Base-by-base conservation (phyloP, 2,113 vertebrate genomes). In the Chelonoidis abingdonii region DNA sequence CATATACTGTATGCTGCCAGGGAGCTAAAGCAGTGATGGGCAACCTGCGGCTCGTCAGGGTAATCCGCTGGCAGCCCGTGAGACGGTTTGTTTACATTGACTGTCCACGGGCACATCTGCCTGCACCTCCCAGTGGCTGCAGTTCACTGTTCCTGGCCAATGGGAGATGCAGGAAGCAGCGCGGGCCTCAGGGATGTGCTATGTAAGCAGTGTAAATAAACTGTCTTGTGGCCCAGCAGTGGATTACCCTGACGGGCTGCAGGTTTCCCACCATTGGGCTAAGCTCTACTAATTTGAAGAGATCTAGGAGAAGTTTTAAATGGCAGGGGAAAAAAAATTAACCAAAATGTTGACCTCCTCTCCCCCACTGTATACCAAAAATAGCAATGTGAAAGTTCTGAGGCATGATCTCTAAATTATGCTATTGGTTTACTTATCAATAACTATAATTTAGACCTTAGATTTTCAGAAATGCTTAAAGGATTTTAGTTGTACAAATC, bases 381-480 rank as follows among this genome's bases (percentile, higher is more conserved):
- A 57, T 85, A 89, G 85, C 81, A 85, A 24, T 62, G 54, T 65
- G 47, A 53, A 93, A 91, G 89, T n/a, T 85, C 85, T 93, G 17
- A 95, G 89, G 78, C 84, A 3, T 5, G 19, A 5, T 25, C 11
- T 94, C 53, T 57, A 79, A 93, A 38, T 27, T 96, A 57, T 72
- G 14, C 80, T 38, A 82, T 44, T 87, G 52, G 92, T 83, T 76
- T 91, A 50, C 49, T 92, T n/a, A 47, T 75, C 49, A 80, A 56
- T 76, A 14, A 44, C 2, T 90, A 1, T 79, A 50, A 8, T 6
- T 83, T 85, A 54, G 47, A 90, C 10, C 5, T 14, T 2, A 41
- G 86, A 54, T 14, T 79, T 24, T 92, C 8, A 35, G 13, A 78
- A 35, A 50, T 29, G 57, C 9, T 24, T 89, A 53, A 1, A 38